Evolutionary conservation across 2,888 invertebrate genomes (phyloP), one percentile per base, ranked within the genome.

Genomic region (Aspidiotus rigidus): DNA sequence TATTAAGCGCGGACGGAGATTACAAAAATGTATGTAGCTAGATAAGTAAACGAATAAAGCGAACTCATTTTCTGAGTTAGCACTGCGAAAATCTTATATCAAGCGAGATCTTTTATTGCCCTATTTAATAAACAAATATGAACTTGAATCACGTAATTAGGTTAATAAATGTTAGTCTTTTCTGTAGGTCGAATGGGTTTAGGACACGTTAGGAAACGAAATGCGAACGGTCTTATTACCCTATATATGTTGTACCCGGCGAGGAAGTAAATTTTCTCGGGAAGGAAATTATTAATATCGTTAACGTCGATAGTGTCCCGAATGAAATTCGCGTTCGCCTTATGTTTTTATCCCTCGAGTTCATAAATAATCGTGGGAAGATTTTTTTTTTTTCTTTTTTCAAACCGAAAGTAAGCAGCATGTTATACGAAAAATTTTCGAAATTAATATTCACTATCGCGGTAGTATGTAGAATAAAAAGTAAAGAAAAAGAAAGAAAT

Each of bases 271-370:
- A 64, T 39, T 64, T 64, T 64, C 40, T 55, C 64, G 49, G 53
- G 54, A 64, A 64, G 64, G 64, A 64, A 64, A 64, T 64, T 64
- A 64, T 64, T 64, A 64, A 64, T 64, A 64, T 64, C 54, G 41
- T 55, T 56, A 64, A 64, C 64, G 54, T 53, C 53, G 53, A 16
- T 16, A 17, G 41, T 13, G 64, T 13, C 39, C 64, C 40, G 64
- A 64, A 64, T 64, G 63, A 64, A 64, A 64, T 64, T 64, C 64
- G 64, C 64, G 41, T 41, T 64, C 54, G 49, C 63, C 64, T 64
- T 64, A 64, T 49, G 64, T 41, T 64, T 64, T 55, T 55, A 28
- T 55, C 40, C 15, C 40, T 28, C 28, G 28, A 28, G 28, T 28
- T 28, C 41, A 56, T 55, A 64, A 64, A 64, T 64, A 41, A 64